Evolutionary conservation across 2,888 invertebrate species (phyloP).

Genomic region (Parnassius mnemosyne): DNA sequence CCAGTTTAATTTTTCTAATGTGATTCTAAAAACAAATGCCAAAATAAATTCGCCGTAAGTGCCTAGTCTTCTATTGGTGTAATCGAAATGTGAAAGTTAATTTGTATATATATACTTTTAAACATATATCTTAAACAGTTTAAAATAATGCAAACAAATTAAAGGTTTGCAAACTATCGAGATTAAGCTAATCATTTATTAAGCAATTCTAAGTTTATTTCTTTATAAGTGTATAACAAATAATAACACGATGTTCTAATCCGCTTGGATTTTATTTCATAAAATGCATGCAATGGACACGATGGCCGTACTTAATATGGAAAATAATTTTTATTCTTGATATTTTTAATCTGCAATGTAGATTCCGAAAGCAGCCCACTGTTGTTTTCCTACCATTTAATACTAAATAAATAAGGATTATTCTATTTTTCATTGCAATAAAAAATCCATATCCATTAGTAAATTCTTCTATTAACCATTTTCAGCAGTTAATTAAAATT

Average conservation of each 20-base stretch:
- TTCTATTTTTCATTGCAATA: too few species aligned
- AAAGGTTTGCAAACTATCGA: neutral
- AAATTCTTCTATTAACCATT: too few species aligned
- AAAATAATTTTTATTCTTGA: neutral
- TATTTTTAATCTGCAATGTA: neutral
- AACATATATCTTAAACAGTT: neutral
- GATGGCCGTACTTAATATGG: constrained; percentile 13
- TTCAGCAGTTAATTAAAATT: too few species aligned
- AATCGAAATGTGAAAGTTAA: neutral
- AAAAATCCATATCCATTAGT: too few species aligned
- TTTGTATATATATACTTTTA: constrained; percentile 11
- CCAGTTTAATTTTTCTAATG: constrained; percentile 3
- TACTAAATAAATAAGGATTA: neutral
- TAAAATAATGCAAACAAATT: constrained; percentile 3
- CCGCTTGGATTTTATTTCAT: constrained; percentile 1
- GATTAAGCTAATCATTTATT: neutral
- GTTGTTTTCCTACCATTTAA: neutral
- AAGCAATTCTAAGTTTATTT: neutral
- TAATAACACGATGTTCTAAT: neutral
- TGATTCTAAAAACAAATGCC: constrained; percentile 41
- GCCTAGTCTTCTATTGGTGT: constrained; percentile 60
- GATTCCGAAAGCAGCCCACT: neutral
- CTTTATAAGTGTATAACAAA: neutral
- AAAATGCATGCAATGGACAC: neutral
- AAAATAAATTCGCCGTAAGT: constrained; percentile 68